A percentile compares a stretch with the other conserved stretches of the same genome.
Evolutionary conservation across 64 coral and sea anemone genomes (phyloP).

Genomic region (Anthopleura sola): DNA sequence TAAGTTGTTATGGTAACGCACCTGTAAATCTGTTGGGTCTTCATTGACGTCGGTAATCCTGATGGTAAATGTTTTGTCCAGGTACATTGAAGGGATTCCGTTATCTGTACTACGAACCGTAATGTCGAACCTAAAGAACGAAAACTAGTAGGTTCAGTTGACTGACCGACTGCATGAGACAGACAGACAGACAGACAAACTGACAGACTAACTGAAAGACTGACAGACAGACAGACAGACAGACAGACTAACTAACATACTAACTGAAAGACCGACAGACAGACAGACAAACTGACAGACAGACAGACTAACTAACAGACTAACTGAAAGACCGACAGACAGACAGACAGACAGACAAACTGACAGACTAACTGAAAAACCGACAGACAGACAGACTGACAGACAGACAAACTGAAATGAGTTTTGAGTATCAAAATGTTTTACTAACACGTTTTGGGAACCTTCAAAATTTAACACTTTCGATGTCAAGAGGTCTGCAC

Average conservation of each 20-base stretch:
- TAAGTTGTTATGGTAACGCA: neutral
- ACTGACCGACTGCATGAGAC: neutral
- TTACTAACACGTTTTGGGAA: constrained; percentile 60
- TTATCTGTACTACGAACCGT: constrained; percentile 85
- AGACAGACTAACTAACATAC: no score
- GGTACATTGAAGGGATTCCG: constrained; percentile 68
- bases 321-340: neutral
- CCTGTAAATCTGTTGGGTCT: constrained; percentile 73
- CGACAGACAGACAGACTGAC: no score
- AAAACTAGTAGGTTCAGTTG: neutral
- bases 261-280: no score
- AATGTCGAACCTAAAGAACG: constrained; percentile 55
- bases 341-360: neutral
- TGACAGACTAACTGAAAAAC: no score
- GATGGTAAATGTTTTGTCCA: constrained; percentile 70
- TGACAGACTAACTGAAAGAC: neutral
- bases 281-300: no score
- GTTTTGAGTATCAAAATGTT: no score
- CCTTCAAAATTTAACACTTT: constrained; percentile 72
- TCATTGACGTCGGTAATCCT: constrained; percentile 79
- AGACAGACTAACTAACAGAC: no score
- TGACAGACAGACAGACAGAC: neutral
- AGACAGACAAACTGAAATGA: no score
- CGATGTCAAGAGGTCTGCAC: constrained; percentile 52
- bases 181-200: neutral